Percentiles rank a stretch among this genome's conserved stretches.
These are phyloP conservation scores for Podargus strigoides DNA, from an alignment of 2,797 vertebrate species.

Conservation along the genomic window DNA sequence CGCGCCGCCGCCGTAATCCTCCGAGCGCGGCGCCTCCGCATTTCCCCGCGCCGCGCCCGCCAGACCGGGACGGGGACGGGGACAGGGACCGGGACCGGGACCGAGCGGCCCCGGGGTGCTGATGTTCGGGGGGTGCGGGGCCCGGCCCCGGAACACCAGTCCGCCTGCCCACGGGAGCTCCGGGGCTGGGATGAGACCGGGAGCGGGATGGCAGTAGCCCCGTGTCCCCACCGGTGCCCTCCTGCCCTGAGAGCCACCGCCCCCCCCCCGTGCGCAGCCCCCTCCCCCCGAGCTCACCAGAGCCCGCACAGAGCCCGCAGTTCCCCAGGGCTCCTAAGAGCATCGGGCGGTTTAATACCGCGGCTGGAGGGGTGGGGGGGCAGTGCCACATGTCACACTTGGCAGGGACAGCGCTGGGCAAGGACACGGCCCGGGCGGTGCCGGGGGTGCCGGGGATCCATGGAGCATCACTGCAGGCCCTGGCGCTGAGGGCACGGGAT, in stretches of 20 bases:
- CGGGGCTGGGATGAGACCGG: neutral
- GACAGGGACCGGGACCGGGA: neutral
- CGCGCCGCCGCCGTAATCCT: constrained; percentile 59
- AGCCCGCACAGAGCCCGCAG: neutral
- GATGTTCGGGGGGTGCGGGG: neutral
- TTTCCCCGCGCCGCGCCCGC: neutral
- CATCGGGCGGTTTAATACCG: neutral
- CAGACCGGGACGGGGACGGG: neutral
- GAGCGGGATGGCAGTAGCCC: neutral
- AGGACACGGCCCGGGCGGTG: neutral
- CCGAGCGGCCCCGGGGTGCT: neutral
- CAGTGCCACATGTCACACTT: neutral
- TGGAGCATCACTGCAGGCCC: neutral
- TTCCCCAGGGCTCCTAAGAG: neutral
- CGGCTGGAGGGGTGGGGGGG: neutral
- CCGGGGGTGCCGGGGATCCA: neutral
- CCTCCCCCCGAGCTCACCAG: neutral
- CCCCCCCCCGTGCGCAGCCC: too few relatives aligned
- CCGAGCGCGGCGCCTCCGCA: constrained; percentile 15
- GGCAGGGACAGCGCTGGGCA: neutral
- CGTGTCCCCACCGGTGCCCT: too few relatives aligned
- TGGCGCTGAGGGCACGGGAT: fast-evolving
- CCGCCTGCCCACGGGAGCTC: neutral
- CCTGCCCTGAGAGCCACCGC: neutral
- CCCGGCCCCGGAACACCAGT: too few relatives aligned